A percentile compares a stretch with the other conserved stretches of the same genome.
Evolutionary conservation across 92 coral and sea anemone genomes (phyloP).

Genomic region (Micromussa lordhowensis): DNA sequence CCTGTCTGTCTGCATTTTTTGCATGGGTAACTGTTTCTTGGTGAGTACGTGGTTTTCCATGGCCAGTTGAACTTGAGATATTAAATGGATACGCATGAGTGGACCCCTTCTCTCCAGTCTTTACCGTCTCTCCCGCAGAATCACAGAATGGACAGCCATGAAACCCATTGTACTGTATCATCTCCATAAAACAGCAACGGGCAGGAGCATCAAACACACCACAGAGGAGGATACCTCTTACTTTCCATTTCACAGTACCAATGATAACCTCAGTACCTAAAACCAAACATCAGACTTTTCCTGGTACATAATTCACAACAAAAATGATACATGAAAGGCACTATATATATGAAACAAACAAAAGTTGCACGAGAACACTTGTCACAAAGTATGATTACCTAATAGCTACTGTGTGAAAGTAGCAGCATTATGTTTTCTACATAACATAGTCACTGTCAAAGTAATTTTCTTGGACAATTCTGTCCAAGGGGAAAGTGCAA

Average conservation of each 20-base stretch:
- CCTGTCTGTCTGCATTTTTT: constrained; percentile 30
- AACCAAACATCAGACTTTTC: no score
- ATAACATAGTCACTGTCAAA: no score
- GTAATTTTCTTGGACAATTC: no score
- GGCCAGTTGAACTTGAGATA: constrained; percentile 41
- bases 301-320: no score
- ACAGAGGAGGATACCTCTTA: constrained; percentile 21
- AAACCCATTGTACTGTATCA: constrained; percentile 50
- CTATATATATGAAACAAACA: no score
- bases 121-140: constrained; percentile 63
- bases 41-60: constrained; percentile 33
- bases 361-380: no score
- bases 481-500: no score
- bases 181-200: background rate
- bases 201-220: constrained; percentile 49
- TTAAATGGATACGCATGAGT: constrained; percentile 47
- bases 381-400: no score
- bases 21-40: constrained; percentile 37
- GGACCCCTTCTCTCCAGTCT: constrained; percentile 48
- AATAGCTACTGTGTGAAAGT: no score
- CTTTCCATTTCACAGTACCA: constrained; percentile 11
- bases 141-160: constrained; percentile 64
- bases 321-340: no score
- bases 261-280: constrained; percentile 19
- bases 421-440: no score